Percentiles rank a stretch among this genome's conserved stretches.
These are phyloP conservation scores for Drosophila lacertosa DNA, from an alignment of 1,140 invertebrate genomes.

Conservation along the genomic window DNA sequence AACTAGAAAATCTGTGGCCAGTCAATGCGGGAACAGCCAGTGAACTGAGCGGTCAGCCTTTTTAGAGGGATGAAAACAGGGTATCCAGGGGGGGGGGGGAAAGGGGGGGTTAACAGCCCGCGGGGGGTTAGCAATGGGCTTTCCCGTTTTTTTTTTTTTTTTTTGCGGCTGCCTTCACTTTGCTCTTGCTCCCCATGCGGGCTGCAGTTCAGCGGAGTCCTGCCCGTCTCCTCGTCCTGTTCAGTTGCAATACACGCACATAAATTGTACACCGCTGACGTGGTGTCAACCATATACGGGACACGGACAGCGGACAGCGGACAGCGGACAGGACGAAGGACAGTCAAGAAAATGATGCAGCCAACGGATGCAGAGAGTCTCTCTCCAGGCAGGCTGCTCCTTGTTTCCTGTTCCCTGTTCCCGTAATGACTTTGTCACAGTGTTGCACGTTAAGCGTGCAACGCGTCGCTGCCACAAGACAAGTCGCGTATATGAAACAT, in stretches of 20 bases:
- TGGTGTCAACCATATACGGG: slow-evolving; percentile 50
- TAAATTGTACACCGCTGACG: slow-evolving; percentile 60
- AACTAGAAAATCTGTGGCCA: slow-evolving; percentile 68
- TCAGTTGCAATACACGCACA: slow-evolving; percentile 37
- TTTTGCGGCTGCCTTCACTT: too few relatives aligned
- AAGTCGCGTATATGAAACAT: slow-evolving; percentile 18
- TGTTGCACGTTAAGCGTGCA: slow-evolving; percentile 11
- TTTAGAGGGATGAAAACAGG: too few relatives aligned
- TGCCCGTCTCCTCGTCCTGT: slow-evolving; percentile 3
- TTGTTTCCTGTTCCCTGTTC: too few relatives aligned
- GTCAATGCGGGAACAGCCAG: slow-evolving; percentile 52
- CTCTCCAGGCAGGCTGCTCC: too few relatives aligned
- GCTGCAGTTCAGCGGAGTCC: slow-evolving; percentile 10
- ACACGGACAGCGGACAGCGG: too few relatives aligned
- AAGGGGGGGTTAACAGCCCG: not conserved
- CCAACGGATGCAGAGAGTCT: slow-evolving; percentile 32
- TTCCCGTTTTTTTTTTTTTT: slow-evolving; percentile 30
- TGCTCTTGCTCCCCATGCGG: not conserved
- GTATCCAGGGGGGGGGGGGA: not conserved
- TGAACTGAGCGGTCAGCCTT: slow-evolving; percentile 37
- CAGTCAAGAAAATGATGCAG: slow-evolving; percentile 38
- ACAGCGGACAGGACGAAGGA: slow-evolving; percentile 28
- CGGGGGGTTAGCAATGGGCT: slow-evolving; percentile 24
- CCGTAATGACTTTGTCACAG: slow-evolving; percentile 45
- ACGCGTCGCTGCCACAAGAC: slow-evolving; percentile 15